Evolutionary conservation across 2,113 vertebrate genomes (phyloP).

Genomic region (Saiga tatarica): DNA sequence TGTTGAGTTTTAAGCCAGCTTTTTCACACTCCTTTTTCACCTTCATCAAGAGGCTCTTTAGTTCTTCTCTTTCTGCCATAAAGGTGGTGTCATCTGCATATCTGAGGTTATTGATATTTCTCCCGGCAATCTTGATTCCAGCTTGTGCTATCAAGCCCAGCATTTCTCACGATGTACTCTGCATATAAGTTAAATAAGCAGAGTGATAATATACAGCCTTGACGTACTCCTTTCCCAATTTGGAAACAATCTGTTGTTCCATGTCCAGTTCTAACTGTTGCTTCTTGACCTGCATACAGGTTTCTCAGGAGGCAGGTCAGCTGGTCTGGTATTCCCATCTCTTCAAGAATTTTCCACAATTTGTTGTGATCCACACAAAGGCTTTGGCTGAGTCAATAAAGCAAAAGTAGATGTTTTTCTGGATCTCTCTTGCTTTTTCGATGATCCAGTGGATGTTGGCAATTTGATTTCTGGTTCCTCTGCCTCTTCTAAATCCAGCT

Average conservation of each 20-base stretch:
- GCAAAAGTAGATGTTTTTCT: not conserved
- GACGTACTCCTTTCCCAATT: accelerated
- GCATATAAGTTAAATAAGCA: not conserved
- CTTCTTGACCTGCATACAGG: not conserved
- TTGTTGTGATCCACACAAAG: not conserved
- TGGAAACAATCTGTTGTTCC: not conserved
- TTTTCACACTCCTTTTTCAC: not conserved
- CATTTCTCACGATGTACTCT: not conserved
- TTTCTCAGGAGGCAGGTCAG: not conserved
- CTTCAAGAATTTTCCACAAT: not conserved
- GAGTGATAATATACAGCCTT: not conserved
- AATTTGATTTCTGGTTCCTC: not conserved
- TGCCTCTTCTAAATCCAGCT: not conserved
- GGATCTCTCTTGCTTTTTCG: not conserved
- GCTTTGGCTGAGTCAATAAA: not conserved
- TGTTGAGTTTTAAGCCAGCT: not conserved
- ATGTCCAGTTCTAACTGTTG: not conserved
- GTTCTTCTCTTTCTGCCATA: not conserved
- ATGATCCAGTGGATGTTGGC: not conserved
- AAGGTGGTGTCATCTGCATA: not conserved
- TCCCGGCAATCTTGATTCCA: not conserved
- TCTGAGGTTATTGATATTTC: not conserved
- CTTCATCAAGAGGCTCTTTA: not conserved
- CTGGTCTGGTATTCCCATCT: not conserved
- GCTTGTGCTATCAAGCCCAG: not conserved